These are phyloP conservation scores for Chironomus striatipennis DNA, from an alignment of 1,140 invertebrate genomes.

Conservation along the genomic window DNA sequence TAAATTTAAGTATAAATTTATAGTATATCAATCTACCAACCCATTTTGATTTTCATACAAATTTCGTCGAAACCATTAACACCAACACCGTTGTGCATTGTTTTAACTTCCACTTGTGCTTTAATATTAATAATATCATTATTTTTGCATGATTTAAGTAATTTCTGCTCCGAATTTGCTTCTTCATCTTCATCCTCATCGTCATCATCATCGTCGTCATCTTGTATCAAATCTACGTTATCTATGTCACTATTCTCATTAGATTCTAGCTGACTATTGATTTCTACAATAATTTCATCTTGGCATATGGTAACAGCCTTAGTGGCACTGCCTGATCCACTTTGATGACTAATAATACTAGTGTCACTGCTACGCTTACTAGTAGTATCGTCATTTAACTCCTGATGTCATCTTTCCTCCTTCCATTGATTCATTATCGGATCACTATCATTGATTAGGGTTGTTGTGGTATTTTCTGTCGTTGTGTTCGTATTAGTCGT, in stretches of 20 bases:
- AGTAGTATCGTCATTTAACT: conserved; percentile 38
- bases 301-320: conserved; percentile 30
- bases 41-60: conserved; percentile 10
- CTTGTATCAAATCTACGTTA: conserved; percentile 36
- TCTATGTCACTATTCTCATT: conserved; percentile 29
- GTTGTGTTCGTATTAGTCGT: neutral
- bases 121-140: neutral
- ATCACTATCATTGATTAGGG: conserved; percentile 11
- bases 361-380: conserved; percentile 26
- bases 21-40: neutral
- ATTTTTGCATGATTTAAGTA: neutral
- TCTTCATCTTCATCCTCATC: conserved; percentile 40
- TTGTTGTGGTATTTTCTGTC: conserved; percentile 20
- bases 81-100: neutral
- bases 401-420: conserved; percentile 40
- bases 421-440: conserved; percentile 25
- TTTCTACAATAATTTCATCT: conserved; percentile 34
- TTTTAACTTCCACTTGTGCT: neutral
- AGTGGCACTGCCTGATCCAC: conserved; percentile 38
- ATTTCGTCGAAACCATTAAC: neutral
- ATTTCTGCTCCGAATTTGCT: conserved; percentile 28
- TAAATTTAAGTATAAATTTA: too few species aligned
- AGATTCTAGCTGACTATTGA: conserved; percentile 31
- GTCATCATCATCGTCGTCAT: conserved; percentile 35
- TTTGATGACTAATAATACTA: conserved; percentile 33